Base-by-base conservation (phyloP, 37 sponge, comb jelly and placozoan species). In the Geodia barretti region DNA sequence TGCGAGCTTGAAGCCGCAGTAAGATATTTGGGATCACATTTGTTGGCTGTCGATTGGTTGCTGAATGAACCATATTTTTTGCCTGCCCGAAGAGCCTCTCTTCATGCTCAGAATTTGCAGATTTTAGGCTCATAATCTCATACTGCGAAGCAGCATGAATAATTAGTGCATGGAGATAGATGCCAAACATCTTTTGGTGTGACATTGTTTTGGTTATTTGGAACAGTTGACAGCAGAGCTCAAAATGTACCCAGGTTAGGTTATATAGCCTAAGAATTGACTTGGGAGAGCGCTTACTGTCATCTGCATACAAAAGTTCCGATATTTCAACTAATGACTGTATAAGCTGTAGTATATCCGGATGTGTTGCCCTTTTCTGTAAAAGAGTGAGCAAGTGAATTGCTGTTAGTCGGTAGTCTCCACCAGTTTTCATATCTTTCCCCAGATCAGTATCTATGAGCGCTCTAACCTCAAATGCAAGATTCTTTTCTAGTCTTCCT, bases 11-110 rank as follows among this genome's bases (percentile, higher is more conserved):
- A 8, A 78, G 58, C 35, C 79, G 0, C 1, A 78, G 79, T 5
- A 78, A 41, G 3, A 78, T 39, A 63, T 78, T 78, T 17, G 79
- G 79, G 9, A 78, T 9, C 21, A 78, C 33, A 30, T 36, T 40
- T 32, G 0, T 8, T 19, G 64, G 77, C 35, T 77, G 31, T 62
- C 64, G 11, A 38, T 60, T 77, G 33, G 77, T 25, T 33, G 64
- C 38, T 2, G 1, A 54, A 28, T n/a, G 5, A 26, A 32, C 75
- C 26, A 74, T 74, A 26, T 14, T 35, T 17, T 62, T 77, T 7
- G 77, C 77, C 77, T 47, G 62, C 31, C 41, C 77, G 35, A 77
- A 62, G 23, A 77, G 25, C 35, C 77, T 77, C 35, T 77, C 77
- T 35, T 77, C 77, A 20, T 77, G 62, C 35, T 77, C 77, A 11